phyloP scores from a whole-genome alignment of 2,888 invertebrate species.

The Cheilosia vernalis region DNA sequence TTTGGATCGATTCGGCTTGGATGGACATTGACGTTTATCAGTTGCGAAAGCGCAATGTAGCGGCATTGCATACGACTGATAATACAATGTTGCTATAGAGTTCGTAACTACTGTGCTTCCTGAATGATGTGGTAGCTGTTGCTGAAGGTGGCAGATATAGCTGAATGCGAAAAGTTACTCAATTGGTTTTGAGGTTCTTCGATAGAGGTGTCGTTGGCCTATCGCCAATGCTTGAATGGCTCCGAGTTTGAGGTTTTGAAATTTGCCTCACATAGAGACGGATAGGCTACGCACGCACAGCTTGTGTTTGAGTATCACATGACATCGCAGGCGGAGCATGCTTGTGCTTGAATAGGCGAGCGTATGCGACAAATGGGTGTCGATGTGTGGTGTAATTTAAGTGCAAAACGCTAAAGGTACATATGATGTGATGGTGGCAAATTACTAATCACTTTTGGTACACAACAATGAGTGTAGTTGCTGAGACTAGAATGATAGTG shows the following conservation, averaged over 20 bases:
- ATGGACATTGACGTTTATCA: constrained; percentile 47
- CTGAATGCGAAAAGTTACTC: constrained; percentile 9
- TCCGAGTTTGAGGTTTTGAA: constrained; percentile 27
- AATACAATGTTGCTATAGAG: constrained; percentile 46
- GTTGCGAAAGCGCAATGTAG: constrained; percentile 45
- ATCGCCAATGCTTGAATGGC: constrained; percentile 30
- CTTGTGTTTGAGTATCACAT: constrained; percentile 12
- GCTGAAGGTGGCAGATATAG: background rate
- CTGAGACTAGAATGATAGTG: no score
- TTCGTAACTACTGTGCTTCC: no score
- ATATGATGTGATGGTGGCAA: background rate
- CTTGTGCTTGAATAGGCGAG: background rate
- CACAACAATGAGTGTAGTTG: background rate
- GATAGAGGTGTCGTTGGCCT: constrained; percentile 31
- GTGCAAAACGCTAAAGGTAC: background rate
- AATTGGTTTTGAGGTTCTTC: constrained; percentile 29
- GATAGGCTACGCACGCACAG: background rate
- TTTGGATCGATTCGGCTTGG: constrained; percentile 50
- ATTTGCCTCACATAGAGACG: background rate
- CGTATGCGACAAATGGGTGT: constrained; percentile 1
- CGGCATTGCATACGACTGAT: constrained; percentile 11
- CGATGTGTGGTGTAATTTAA: constrained; percentile 22
- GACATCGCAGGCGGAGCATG: constrained; percentile 8
- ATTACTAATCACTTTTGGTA: background rate
- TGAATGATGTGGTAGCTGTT: background rate